These are phyloP conservation scores for pig (Sus scrofa) DNA, from an alignment of 2,113 vertebrate genomes.

Conservation along the genomic window T2T-Sscrofa CM000822.6:62082501-62083000, in stretches of 20 bases:
- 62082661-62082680: not conserved
- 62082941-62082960: not conserved
- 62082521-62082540: not conserved
- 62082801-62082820: not conserved
- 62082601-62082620: not conserved
- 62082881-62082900: not conserved
- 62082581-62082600: not conserved
- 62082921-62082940: not conserved
- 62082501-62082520: not conserved
- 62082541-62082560: not conserved
- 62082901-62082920: not conserved
- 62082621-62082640: accelerated
- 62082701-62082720: not conserved
- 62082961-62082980: not conserved
- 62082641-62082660: accelerated
- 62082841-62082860: not conserved
- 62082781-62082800: not conserved
- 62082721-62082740: not conserved
- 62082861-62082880: not conserved
- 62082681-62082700: not conserved
- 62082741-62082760: not conserved
- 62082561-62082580: not conserved
- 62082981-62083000: not conserved
- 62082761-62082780: not conserved
- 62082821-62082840: not conserved